phyloP scores from a whole-genome alignment of 2,113 vertebrate genomes.

The Seriola aureovittata region DNA sequence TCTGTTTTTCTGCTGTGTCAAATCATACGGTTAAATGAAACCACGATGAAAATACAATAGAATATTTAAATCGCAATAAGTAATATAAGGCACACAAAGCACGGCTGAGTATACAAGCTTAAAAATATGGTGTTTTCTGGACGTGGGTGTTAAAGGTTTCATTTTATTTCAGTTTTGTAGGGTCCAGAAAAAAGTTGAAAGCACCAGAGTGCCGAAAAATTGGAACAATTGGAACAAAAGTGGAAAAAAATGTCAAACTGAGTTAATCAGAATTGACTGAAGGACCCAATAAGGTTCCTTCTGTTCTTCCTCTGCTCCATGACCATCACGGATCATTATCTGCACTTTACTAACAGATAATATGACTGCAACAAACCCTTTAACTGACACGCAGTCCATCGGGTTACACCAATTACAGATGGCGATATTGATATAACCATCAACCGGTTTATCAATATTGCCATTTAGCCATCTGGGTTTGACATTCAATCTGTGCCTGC shows the following conservation, averaged over 20 bases:
- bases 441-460: constrained; percentile 56
- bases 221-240: too few species aligned
- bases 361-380: background rate
- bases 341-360: constrained; percentile 28
- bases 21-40: background rate
- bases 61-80: background rate
- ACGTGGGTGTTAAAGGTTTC: background rate
- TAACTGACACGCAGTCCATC: constrained; percentile 29
- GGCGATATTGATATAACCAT: constrained; percentile 62
- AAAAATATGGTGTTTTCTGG: background rate
- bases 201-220: background rate
- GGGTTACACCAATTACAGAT: constrained; percentile 63
- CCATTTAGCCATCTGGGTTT: constrained; percentile 43
- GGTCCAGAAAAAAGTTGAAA: background rate
- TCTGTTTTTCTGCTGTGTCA: background rate
- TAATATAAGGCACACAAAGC: too few species aligned
- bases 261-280: background rate
- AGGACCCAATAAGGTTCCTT: background rate
- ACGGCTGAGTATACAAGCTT: background rate
- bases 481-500: constrained; percentile 39
- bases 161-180: background rate
- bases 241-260: background rate
- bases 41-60: background rate
- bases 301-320: background rate
- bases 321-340: constrained; percentile 37